Conservation (phyloP, 2,888 invertebrate genomes). For the Lampropteryx suffumata region DNA sequence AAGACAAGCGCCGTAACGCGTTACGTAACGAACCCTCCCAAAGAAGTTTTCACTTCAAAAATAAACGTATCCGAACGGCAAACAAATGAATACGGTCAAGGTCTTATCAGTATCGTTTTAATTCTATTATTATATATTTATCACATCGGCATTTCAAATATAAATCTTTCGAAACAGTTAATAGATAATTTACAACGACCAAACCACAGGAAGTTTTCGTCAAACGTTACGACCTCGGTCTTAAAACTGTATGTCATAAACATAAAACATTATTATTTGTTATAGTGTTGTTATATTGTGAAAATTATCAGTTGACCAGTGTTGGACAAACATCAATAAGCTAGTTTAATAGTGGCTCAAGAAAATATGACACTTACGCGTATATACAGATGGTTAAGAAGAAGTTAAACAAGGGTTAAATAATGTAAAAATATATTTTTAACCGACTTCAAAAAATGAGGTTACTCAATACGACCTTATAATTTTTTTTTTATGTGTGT, state of each 20-base stretch:
- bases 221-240: constrained; percentile 33
- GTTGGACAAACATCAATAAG: neutral
- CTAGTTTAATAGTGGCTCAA: too few relatives aligned
- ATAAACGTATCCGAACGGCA: too few relatives aligned
- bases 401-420: too few relatives aligned
- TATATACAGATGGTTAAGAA: too few relatives aligned
- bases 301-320: constrained; percentile 57
- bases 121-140: constrained; percentile 21
- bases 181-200: constrained; percentile 31
- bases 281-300: constrained; percentile 45
- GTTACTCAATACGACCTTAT: too few relatives aligned
- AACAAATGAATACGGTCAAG: constrained; percentile 7
- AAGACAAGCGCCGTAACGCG: too few relatives aligned
- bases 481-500: too few relatives aligned
- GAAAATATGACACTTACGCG: too few relatives aligned
- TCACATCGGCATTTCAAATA: constrained; percentile 21
- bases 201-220: constrained; percentile 37
- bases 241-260: constrained; percentile 34
- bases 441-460: too few relatives aligned
- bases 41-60: too few relatives aligned
- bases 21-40: too few relatives aligned
- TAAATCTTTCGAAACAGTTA: constrained; percentile 31
- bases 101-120: constrained; percentile 5
- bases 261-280: constrained; percentile 34
- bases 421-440: too few relatives aligned